Percentiles rank a stretch among this genome's conserved stretches.
Evolutionary conservation across 2,113 vertebrate species (phyloP).

Genomic region (Leucopsar rothschildi): DNA sequence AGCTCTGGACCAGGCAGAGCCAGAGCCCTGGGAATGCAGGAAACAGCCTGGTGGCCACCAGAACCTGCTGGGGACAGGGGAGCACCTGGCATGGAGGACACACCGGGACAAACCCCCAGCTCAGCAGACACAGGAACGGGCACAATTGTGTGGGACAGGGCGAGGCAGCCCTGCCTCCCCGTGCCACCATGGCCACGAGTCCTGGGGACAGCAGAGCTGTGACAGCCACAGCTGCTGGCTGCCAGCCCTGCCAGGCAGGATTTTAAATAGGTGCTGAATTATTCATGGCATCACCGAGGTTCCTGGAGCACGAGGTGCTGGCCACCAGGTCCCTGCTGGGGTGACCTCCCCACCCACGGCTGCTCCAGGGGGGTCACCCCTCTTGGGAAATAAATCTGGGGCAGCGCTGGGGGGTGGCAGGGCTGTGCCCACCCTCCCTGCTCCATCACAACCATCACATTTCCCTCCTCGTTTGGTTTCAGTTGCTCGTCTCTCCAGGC

Average conservation of each 20-base stretch:
- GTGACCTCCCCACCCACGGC: not conserved
- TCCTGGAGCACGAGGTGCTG: not conserved
- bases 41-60: not conserved
- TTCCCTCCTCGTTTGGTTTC: not conserved
- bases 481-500: fast-evolving
- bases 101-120: not conserved
- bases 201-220: not conserved
- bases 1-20: not conserved
- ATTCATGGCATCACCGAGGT: not conserved
- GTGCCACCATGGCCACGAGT: not conserved
- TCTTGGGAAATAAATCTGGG: not conserved
- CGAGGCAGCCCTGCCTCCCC: not conserved
- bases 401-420: not conserved
- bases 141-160: not conserved
- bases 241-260: not conserved
- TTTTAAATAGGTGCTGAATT: not conserved
- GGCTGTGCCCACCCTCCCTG: not conserved
- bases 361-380: not conserved
- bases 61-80: fast-evolving
- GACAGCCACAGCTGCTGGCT: not conserved
- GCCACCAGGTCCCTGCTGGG: not conserved
- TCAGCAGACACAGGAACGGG: not conserved
- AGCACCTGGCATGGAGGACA: fast-evolving
- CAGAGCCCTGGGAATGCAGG: not conserved
- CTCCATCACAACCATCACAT: fast-evolving